Evolutionary conservation across 2,113 vertebrate species (phyloP), one percentile per base, ranked within the genome.

Genomic region (Microcebus jonahi): DNA sequence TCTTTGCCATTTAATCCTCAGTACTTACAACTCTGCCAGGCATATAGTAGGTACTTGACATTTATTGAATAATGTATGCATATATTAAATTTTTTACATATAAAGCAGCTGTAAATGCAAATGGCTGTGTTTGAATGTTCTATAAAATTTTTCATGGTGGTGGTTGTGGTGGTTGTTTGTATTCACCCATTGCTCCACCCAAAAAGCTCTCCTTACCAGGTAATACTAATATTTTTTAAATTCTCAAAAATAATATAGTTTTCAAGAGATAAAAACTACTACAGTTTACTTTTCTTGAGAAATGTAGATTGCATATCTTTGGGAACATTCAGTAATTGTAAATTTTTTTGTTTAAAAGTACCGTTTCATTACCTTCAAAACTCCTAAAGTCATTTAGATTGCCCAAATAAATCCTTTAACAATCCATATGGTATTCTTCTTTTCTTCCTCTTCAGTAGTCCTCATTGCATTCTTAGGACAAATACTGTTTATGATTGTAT

Each of bases 181-280:
- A 67, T 9, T 67, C 6, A 13, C 8, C 34, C 36, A 29, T 27
- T 10, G 27, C 21, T 1, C 21, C 45, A 1, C 0, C 0, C 9
- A 2, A 55, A 73, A 57, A 25, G 6, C 29, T 73, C 91, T 77
- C 6, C 8, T 75, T 85, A 29, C 42, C 6, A 50, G 14, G 2
- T 45, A 71, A 88, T 88, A 5, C 18, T 67, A 80, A 67, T 42
- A n/a, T 67, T 84, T 88, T 27, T 34, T 59, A 29, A 61, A 61
- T 34, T 82, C 14, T 71, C 36, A 50, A 79, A 96, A 90, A 68
- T 73, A 84, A 77, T 34, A 79, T 12, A 7, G 8, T 57, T 95
- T 96, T 84, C 17, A 42, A 36, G 36, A 27, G 34, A 80, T 45
- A 75, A 84, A 79, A 55, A 12, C 23, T 36, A 83, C 6, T 25